Evolutionary conservation across 2,113 vertebrate genomes (phyloP).

Genomic region (Dendropsophus ebraccatus): DNA sequence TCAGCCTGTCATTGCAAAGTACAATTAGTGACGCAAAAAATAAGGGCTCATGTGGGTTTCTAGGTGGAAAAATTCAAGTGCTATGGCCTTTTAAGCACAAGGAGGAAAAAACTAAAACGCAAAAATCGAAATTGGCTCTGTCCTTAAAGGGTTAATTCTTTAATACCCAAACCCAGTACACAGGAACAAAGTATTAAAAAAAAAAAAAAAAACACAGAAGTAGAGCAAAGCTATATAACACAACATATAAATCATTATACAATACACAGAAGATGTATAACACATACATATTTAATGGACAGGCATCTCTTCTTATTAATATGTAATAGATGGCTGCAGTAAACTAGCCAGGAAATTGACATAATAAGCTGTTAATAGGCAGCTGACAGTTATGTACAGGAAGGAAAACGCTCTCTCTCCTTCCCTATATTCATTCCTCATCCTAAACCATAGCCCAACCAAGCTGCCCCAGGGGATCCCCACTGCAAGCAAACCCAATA

Average conservation of each 20-base stretch:
- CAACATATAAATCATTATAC: neutral
- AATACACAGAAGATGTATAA: neutral
- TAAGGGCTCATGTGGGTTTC: no score
- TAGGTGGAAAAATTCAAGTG: no score
- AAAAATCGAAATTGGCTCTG: no score
- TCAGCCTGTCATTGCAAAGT: no score
- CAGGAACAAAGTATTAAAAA: no score
- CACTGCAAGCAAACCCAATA: slow-evolving; percentile 47
- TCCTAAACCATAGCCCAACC: neutral
- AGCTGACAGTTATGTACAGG: slow-evolving; percentile 31
- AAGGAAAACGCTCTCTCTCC: slow-evolving; percentile 18
- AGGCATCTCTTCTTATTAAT: slow-evolving; percentile 20
- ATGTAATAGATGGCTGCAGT: slow-evolving; percentile 5
- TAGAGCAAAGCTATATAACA: neutral
- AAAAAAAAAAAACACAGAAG: no score
- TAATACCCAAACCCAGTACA: no score
- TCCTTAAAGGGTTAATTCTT: no score
- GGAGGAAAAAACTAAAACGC: no score
- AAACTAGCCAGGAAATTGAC: slow-evolving; percentile 31
- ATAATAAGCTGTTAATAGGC: neutral
- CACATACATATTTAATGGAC: neutral
- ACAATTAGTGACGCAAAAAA: no score
- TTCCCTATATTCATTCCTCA: slow-evolving; percentile 20
- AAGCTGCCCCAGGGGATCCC: slow-evolving; percentile 8
- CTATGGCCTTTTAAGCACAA: no score